These are phyloP conservation scores for Therioaphis trifolii DNA, from an alignment of 2,888 invertebrate genomes.

Conservation along the genomic window DNA sequence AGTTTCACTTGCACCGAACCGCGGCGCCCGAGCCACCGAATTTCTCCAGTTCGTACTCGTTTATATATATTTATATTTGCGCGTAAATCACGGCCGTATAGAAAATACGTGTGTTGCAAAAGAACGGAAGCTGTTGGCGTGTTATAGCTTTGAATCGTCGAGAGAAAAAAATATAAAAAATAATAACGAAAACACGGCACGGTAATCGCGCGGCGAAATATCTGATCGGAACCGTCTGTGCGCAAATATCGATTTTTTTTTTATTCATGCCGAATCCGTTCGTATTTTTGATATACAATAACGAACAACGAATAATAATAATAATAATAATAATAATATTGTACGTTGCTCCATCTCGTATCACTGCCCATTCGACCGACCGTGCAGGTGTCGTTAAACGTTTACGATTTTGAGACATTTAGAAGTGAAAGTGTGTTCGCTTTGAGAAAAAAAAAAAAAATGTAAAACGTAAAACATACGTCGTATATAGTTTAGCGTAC, in stretches of 20 bases:
- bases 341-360: too few relatives aligned
- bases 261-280: too few relatives aligned
- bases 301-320: too few relatives aligned
- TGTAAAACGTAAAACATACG: background rate
- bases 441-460: too few relatives aligned
- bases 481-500: background rate
- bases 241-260: too few relatives aligned
- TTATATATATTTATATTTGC: background rate
- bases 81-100: slow-evolving; percentile 14
- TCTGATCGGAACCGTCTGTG: too few relatives aligned
- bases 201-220: too few relatives aligned
- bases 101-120: slow-evolving; percentile 25
- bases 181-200: too few relatives aligned
- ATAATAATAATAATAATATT: too few relatives aligned
- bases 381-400: too few relatives aligned
- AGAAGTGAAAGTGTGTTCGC: slow-evolving; percentile 24
- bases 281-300: too few relatives aligned
- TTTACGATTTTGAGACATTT: background rate
- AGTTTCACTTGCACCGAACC: slow-evolving; percentile 54
- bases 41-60: slow-evolving; percentile 37
- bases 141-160: background rate
- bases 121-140: slow-evolving; percentile 32
- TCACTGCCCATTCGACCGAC: background rate
- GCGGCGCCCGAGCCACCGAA: slow-evolving; percentile 26
- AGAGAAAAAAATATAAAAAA: too few relatives aligned